Conservation (phyloP, 2,888 invertebrate genomes). For the Drosophila affinis region DNA sequence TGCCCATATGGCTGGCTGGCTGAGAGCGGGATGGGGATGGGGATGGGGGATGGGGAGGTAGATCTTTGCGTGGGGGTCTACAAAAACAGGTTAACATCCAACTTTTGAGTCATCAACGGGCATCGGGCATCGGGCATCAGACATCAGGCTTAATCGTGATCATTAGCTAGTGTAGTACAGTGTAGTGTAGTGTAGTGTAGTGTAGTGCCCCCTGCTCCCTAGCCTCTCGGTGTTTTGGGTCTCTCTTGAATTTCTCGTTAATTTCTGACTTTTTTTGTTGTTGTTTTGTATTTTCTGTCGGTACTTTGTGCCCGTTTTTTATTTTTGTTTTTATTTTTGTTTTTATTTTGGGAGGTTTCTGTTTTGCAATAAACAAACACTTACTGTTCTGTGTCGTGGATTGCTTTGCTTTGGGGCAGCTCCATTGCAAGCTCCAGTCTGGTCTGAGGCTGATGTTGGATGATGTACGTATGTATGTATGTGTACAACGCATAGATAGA, state of each 20-base stretch:
- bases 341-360: constrained; percentile 22
- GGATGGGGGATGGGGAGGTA: neutral
- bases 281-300: constrained; percentile 8
- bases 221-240: constrained; percentile 17
- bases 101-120: constrained; percentile 23
- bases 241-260: constrained; percentile 29
- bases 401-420: constrained; percentile 18
- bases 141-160: constrained; percentile 55
- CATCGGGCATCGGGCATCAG: constrained; percentile 1
- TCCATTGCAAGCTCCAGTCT: neutral
- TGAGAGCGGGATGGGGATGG: constrained; percentile 7
- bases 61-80: constrained; percentile 60
- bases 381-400: constrained; percentile 53
- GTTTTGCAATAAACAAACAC: constrained; percentile 73
- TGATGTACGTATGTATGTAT: constrained; percentile 19
- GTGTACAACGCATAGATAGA: constrained; percentile 50
- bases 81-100: constrained; percentile 59
- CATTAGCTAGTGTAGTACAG: constrained; percentile 55
- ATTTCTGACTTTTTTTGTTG: constrained; percentile 9
- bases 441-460: constrained; percentile 8
- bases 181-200: constrained; percentile 11
- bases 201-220: constrained; percentile 35
- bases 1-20: constrained; percentile 34
- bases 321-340: no score
- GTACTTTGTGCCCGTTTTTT: constrained; percentile 34